Conservation (phyloP, 1,140 invertebrate species). For the Brachionus sp. region DNA sequence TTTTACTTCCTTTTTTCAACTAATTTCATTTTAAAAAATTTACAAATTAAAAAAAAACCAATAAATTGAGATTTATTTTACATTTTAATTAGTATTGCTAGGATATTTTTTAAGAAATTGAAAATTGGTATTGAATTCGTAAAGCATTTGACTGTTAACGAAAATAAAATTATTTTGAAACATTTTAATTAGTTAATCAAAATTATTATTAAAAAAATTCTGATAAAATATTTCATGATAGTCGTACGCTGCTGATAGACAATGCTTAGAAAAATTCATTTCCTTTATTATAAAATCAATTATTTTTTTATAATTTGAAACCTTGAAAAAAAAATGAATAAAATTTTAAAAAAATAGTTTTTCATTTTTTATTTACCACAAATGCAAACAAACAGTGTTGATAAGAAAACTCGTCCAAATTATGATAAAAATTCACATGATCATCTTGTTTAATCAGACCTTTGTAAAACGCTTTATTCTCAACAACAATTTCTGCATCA, state of each 20-base stretch:
- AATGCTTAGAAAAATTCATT: background rate
- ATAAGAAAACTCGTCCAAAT: background rate
- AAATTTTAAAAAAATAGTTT: background rate
- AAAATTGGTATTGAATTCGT: no score
- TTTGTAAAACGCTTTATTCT: background rate
- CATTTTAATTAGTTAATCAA: background rate
- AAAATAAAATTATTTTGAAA: no score
- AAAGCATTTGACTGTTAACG: no score
- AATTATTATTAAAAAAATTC: background rate
- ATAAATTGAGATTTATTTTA: no score
- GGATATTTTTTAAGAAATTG: no score
- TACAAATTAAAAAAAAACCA: no score
- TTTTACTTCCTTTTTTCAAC: no score
- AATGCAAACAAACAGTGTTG: background rate
- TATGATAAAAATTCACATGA: background rate
- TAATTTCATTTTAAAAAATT: no score
- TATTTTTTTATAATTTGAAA: background rate
- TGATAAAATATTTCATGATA: conserved; percentile 8
- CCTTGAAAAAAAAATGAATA: background rate
- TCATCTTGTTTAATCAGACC: background rate
- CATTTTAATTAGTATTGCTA: no score
- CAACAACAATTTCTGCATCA: background rate
- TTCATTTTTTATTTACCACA: background rate
- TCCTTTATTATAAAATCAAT: background rate
- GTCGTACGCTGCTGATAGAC: background rate